phyloP scores from a whole-genome alignment of 2,113 vertebrate genomes.

The Dryoscopus gambensis region DNA sequence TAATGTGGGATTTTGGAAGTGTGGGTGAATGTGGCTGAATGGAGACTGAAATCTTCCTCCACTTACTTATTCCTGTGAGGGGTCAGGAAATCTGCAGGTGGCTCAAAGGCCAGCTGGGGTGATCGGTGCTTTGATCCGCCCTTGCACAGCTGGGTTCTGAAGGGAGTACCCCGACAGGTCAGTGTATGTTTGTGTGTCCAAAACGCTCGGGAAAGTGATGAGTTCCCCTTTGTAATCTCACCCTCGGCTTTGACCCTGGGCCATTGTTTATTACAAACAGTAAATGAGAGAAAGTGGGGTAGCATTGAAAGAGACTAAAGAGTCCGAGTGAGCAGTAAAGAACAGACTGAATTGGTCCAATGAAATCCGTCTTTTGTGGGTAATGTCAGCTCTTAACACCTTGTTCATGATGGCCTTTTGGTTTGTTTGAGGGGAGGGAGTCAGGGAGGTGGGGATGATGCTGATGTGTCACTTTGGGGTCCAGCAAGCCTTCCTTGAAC shows the following conservation, averaged over 20 bases:
- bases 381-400: accelerated
- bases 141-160: neutral
- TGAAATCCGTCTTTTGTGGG: neutral
- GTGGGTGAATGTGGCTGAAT: neutral
- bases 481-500: neutral
- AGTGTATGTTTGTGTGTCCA: neutral
- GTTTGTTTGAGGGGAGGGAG: neutral
- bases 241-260: neutral
- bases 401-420: neutral
- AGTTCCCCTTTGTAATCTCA: neutral
- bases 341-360: neutral
- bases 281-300: neutral
- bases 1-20: neutral
- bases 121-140: neutral
- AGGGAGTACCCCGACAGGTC: neutral
- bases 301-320: neutral
- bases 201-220: neutral
- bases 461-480: neutral
- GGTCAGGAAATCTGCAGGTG: neutral
- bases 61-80: neutral
- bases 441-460: neutral
- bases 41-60: neutral
- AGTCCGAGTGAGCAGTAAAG: neutral
- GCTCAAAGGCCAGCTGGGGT: neutral
- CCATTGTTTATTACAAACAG: neutral